phyloP scores from a whole-genome alignment of 2,113 vertebrate species.

The Pelecanus crispus region DNA sequence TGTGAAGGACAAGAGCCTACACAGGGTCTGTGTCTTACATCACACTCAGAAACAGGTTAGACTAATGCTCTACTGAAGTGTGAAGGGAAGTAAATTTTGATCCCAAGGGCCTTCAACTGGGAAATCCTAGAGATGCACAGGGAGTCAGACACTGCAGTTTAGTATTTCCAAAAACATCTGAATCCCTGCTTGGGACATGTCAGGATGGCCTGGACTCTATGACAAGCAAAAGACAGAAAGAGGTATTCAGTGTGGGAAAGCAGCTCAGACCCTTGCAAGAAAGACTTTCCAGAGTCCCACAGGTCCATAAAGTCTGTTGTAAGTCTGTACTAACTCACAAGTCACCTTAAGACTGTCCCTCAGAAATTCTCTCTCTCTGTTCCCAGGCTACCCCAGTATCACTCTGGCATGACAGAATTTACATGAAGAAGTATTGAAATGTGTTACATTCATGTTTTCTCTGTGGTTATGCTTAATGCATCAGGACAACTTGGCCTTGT shows the following conservation, averaged over 20 bases:
- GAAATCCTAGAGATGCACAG: not conserved
- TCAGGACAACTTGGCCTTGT: not conserved
- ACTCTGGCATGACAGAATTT: not conserved
- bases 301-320: not conserved
- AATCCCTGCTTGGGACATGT: not conserved
- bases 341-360: not conserved
- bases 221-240: not conserved
- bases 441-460: fast-evolving
- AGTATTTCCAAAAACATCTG: not conserved
- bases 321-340: not conserved
- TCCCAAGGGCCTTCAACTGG: not conserved
- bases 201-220: not conserved
- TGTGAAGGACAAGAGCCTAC: not conserved
- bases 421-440: not conserved
- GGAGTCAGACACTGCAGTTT: not conserved
- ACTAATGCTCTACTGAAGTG: not conserved
- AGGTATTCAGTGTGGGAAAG: not conserved
- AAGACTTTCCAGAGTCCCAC: not conserved
- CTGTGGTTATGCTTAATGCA: not conserved
- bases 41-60: not conserved
- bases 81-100: not conserved
- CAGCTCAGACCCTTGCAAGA: not conserved
- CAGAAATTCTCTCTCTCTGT: not conserved
- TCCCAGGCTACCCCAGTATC: not conserved
- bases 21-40: not conserved